Evolutionary conservation across 1,140 invertebrate genomes (phyloP), one percentile per base, ranked within the genome.

Genomic region (Pseudomyrmex sp.): DNA sequence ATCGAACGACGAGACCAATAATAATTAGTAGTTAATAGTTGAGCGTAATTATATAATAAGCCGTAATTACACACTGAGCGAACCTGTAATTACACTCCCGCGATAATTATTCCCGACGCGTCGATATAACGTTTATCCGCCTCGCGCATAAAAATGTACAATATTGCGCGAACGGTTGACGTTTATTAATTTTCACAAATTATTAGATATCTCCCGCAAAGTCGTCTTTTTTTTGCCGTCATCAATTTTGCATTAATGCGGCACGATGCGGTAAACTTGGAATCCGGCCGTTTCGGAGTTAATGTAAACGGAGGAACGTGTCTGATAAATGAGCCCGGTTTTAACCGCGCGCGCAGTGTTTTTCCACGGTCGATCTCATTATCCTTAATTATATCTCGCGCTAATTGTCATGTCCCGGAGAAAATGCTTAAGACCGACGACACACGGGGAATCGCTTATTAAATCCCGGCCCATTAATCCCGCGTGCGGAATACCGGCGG

Each of bases 401-500:
- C 35, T 79, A 79, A 79, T 79, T 79, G 76, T 70, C 20, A 79
- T 18, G 52, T 79, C 15, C 10, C 54, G 76, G 7, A 44, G 76
- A 70, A 35, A 48, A 23, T 15, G 74, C 10, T 77, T 12, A 54
- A 58, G 76, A 35, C 18, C 65, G 76, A 58, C 20, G 76, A 69
- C 63, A 35, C 4, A 26, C 23, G 10, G 63, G 61, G n/a, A 20
- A 23, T 68, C 13, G n/a, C 74, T 68, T 56, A 77, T 66, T 77
- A 66, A 77, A 69, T 69, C 20, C 12, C 9, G 15, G 13, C 35
- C 18, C 54, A 70, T 79, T 79, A 70, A 79, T 79, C 70, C 20
- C 54, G 20, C 20, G 20, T 48, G 52, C 26, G 75, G 35, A 79
- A 79, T 69, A 69, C 63, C 65, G 52, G 79, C 26, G 56, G 79